Evolutionary conservation across 2,797 vertebrate species (phyloP), one percentile per base, ranked within the genome.

Genomic region (Selene dorsalis): DNA sequence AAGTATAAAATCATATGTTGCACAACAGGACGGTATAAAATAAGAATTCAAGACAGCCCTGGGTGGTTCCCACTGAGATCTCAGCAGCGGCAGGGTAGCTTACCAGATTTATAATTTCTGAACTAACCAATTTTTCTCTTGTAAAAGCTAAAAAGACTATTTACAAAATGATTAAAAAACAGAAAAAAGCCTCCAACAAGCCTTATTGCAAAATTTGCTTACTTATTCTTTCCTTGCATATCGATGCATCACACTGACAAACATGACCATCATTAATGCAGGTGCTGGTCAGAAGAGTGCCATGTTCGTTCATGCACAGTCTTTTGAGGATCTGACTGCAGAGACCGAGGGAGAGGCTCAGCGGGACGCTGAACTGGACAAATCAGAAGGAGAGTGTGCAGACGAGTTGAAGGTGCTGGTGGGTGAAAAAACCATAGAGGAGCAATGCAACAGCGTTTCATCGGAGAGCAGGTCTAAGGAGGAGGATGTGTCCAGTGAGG

Each of bases 291-390:
- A 97, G 91, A 94, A 96, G 90, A 96, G 94, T 75, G 95, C 97
- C 62, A 98, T 99, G 96, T 99, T 99, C 0, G 95, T 97, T 85
- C 97, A 98, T 30, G 89, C 96, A 0, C 95, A 95, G 84, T 99
- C 98, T 61, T 98, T 98, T 0, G 98, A 99, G 89, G 97, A 99
- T 91, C 93, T 99, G 88, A 97, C 95, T 0, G 94, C 87, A 68
- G 92, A 95, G 80, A 0, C 94, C 80, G 94, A 93, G 85, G 87
- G 91, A 38, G 93, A 92, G 68, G 79, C 79, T 20, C 82, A 2
- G 2, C 86, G 85, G 11, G 89, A 91, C 11, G 88, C 82, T 0
- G 86, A 85, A 13, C 14, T 62, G 12, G 77, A 47, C 6, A 52
- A 79, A 13, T 45, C 77, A 0, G 93, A 82, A 0, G 93, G 83